These are phyloP conservation scores for Drosophila parvula DNA, from an alignment of 1,140 invertebrate species.

Conservation along the genomic window DNA sequence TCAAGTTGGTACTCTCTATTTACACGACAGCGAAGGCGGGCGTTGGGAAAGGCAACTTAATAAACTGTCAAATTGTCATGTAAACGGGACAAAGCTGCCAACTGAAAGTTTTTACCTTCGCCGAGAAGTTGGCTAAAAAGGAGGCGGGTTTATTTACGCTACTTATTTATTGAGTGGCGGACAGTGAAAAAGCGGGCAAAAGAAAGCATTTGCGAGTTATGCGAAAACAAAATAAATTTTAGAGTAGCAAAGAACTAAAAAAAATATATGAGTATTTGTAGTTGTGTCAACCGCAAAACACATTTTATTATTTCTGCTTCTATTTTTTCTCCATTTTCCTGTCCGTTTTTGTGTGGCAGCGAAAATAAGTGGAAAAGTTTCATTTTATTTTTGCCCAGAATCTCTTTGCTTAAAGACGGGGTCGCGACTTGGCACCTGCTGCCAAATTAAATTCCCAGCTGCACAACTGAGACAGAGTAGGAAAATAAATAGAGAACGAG, in stretches of 20 bases:
- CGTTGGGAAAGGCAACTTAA: conserved; percentile 32
- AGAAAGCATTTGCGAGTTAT: conserved; percentile 57
- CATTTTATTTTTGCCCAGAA: conserved; percentile 55
- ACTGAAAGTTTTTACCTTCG: conserved; percentile 56
- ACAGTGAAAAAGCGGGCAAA: conserved; percentile 23
- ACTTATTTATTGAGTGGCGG: conserved; percentile 75
- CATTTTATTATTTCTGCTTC: conserved; percentile 41
- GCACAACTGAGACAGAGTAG: conserved; percentile 18
- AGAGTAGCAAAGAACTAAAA: conserved; percentile 45
- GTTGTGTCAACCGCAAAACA: conserved; percentile 59
- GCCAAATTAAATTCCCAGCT: conserved; percentile 68
- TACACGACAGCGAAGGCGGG: not conserved
- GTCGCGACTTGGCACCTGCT: conserved; percentile 69
- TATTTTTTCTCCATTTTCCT: conserved; percentile 12
- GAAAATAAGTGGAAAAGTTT: conserved; percentile 80
- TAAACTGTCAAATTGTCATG: conserved; percentile 75
- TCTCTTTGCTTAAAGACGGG: conserved; percentile 56
- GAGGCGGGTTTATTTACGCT: conserved; percentile 62
- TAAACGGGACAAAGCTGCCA: conserved; percentile 61
- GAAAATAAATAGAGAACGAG: conserved; percentile 10
- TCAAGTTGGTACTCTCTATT: conserved; percentile 5
- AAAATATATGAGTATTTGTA: conserved; percentile 22
- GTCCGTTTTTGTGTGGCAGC: conserved; percentile 23
- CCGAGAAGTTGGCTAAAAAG: conserved; percentile 18
- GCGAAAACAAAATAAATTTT: conserved; percentile 79